phyloP scores from a whole-genome alignment of 2,113 vertebrate genomes.

The Carettochelys insculpta region DNA sequence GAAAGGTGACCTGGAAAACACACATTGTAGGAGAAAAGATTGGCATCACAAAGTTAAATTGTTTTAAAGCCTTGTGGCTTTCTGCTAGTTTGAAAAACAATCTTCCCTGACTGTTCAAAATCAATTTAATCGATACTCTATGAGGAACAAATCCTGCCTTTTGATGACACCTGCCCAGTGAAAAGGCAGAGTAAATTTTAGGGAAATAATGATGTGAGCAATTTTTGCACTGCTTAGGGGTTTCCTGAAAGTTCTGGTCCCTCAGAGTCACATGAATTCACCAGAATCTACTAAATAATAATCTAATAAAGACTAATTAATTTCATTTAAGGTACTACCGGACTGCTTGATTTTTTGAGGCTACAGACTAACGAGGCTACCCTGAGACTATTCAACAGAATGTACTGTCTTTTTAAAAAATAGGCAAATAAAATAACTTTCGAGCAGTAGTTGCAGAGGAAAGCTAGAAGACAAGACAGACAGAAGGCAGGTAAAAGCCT shows the following conservation, averaged over 20 bases:
- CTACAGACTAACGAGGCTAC: too few relatives aligned
- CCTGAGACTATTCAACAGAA: too few relatives aligned
- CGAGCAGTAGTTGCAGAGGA: not conserved
- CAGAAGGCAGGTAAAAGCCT: not conserved
- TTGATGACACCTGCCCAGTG: fast-evolving
- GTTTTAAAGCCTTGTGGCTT: not conserved
- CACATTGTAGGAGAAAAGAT: not conserved
- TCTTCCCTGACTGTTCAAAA: not conserved
- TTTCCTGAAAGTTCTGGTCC: not conserved
- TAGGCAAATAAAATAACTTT: not conserved
- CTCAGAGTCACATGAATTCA: not conserved
- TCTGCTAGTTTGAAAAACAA: not conserved
- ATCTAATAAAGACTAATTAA: too few relatives aligned
- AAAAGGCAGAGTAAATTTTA: not conserved
- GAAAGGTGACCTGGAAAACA: not conserved
- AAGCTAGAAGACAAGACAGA: not conserved
- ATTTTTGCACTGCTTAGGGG: fast-evolving
- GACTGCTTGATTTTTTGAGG: too few relatives aligned
- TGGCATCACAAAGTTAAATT: not conserved
- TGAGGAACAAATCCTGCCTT: not conserved
- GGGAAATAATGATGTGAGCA: not conserved
- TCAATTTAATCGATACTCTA: not conserved
- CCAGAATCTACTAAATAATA: not conserved
- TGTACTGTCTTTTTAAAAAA: not conserved
- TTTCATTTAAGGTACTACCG: too few relatives aligned